phyloP scores from a whole-genome alignment of 2,113 vertebrate genomes.

The Oryzias woworae region DNA sequence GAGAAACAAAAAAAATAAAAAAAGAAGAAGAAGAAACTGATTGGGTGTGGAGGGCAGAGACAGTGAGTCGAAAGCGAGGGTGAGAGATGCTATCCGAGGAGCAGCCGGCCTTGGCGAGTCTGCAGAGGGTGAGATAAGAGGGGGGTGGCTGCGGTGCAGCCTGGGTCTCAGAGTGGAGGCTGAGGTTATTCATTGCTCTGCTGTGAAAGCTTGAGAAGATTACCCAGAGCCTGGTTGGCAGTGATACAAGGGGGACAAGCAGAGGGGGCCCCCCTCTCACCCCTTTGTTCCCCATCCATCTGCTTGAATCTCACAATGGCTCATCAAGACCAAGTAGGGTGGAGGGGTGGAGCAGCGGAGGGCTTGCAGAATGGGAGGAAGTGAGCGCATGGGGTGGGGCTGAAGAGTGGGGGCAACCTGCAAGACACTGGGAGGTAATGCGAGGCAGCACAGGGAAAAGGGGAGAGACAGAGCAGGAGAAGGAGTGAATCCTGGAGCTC shows the following conservation, averaged over 20 bases:
- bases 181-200: slow-evolving; percentile 79
- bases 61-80: slow-evolving; percentile 61
- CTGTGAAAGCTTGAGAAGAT: slow-evolving; percentile 82
- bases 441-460: slow-evolving; percentile 36
- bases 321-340: slow-evolving; percentile 72
- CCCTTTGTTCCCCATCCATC: slow-evolving; percentile 87
- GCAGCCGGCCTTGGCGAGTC: slow-evolving; percentile 73
- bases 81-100: slow-evolving; percentile 76
- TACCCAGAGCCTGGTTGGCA: slow-evolving; percentile 76
- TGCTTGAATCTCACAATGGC: slow-evolving; percentile 86
- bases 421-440: slow-evolving; percentile 62
- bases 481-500: slow-evolving; percentile 61
- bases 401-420: slow-evolving; percentile 38
- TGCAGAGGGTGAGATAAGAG: slow-evolving; percentile 79
- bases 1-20: slow-evolving; percentile 64
- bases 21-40: slow-evolving; percentile 37
- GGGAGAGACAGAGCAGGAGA: slow-evolving; percentile 41
- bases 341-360: slow-evolving; percentile 63
- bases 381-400: slow-evolving; percentile 42
- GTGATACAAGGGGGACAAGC: slow-evolving; percentile 80
- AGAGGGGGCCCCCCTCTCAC: slow-evolving; percentile 78
- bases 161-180: slow-evolving; percentile 66
- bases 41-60: slow-evolving; percentile 68
- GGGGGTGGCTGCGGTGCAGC: slow-evolving; percentile 46
- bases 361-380: slow-evolving; percentile 54